Percentiles rank a stretch among this genome's conserved stretches.
These are phyloP conservation scores for Antheraea assamensis DNA, from an alignment of 2,888 invertebrate genomes.

Conservation along the genomic window DNA sequence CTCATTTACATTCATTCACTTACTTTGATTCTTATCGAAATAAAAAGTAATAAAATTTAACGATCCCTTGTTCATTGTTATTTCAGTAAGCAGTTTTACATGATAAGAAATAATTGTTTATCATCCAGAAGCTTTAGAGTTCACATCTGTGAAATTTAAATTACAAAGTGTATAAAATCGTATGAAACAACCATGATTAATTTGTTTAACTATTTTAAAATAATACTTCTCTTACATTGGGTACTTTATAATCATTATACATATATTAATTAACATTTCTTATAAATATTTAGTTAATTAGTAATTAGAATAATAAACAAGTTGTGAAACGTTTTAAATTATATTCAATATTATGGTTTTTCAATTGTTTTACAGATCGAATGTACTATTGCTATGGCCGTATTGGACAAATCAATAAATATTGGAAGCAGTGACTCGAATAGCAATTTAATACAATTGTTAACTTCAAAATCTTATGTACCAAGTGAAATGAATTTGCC, in stretches of 20 bases:
- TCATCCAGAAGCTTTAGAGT: conserved; percentile 39
- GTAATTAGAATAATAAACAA: background rate
- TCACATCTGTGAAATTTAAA: conserved; percentile 59
- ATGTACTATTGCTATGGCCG: conserved; percentile 38
- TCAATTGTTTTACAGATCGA: conserved; percentile 42
- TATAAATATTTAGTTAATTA: background rate
- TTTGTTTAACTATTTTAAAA: conserved; percentile 26
- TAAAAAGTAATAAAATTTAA: conserved; percentile 45
- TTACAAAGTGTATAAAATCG: conserved; percentile 29
- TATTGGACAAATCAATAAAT: conserved; percentile 42
- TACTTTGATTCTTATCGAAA: conserved; percentile 19
- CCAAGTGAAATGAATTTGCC: conserved; percentile 60
- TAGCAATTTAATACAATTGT: conserved; percentile 53
- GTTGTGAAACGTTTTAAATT: background rate
- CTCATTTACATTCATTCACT: background rate
- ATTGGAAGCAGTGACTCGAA: conserved; percentile 45
- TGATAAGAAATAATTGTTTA: conserved; percentile 22
- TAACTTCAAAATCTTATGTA: conserved; percentile 59
- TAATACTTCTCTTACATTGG: conserved; percentile 35
- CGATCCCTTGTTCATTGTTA: conserved; percentile 66
- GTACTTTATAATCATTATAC: conserved; percentile 34
- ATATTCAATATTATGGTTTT: background rate
- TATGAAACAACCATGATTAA: conserved; percentile 31
- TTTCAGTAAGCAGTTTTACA: conserved; percentile 46
- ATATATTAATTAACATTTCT: conserved; percentile 10